Percentiles rank a stretch among this genome's conserved stretches.
phyloP scores from a whole-genome alignment of 1,140 invertebrate species.

The Meloidogyne chitwoodi region DNA sequence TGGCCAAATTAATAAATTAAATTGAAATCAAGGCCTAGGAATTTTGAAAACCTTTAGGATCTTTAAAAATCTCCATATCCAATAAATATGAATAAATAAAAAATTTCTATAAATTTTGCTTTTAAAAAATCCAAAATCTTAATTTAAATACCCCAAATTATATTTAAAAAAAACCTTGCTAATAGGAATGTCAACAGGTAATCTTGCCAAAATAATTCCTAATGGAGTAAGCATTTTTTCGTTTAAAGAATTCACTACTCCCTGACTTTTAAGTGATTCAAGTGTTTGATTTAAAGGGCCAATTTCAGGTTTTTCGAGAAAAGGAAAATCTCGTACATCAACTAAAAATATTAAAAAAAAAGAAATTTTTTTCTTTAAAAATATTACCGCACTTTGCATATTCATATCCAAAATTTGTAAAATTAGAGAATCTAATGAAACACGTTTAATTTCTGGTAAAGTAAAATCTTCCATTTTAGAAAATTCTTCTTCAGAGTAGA shows the following conservation, averaged over 20 bases:
- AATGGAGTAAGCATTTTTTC: constrained; percentile 83
- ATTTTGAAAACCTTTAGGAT: too few relatives aligned
- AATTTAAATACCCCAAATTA: too few relatives aligned
- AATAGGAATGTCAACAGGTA: constrained; percentile 89
- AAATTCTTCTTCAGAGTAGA: constrained; percentile 84
- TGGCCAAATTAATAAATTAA: too few relatives aligned
- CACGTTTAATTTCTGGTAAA: constrained; percentile 83
- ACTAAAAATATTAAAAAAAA: constrained; percentile 39
- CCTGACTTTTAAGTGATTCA: constrained; percentile 79
- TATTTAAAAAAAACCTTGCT: constrained; percentile 75
- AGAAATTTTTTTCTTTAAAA: neutral
- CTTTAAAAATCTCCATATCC: too few relatives aligned
- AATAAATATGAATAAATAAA: too few relatives aligned
- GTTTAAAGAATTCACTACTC: constrained; percentile 70
- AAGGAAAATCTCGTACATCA: constrained; percentile 72
- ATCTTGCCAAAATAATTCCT: constrained; percentile 77
- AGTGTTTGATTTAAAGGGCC: constrained; percentile 80
- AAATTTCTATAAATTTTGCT: too few relatives aligned
- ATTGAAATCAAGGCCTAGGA: too few relatives aligned
- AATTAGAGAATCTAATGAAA: constrained; percentile 83
- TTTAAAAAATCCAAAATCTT: too few relatives aligned
- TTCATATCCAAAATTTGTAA: constrained; percentile 93
- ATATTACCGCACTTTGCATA: constrained; percentile 67
- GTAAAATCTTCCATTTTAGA: constrained; percentile 73
- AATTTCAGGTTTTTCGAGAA: constrained; percentile 79